These are phyloP conservation scores for Etia nguti DNA, from an alignment of 2,113 vertebrate species.

Conservation along the genomic window DNA sequence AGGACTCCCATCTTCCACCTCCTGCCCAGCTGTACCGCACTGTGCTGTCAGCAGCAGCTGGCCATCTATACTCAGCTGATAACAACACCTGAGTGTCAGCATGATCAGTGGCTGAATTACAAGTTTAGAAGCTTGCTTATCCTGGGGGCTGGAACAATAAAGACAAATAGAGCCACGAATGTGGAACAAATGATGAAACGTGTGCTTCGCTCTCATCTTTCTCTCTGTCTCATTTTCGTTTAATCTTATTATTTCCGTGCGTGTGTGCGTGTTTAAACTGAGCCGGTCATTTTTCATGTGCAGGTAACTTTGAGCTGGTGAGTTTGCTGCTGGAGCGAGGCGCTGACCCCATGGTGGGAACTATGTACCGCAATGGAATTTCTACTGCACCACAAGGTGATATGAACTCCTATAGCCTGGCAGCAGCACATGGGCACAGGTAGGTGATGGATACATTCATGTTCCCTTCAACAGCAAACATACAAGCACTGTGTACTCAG, in stretches of 20 bases:
- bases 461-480: background rate
- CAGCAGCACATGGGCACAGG: constrained; percentile 98
- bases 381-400: constrained; percentile 92
- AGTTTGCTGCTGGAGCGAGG: constrained; percentile 93
- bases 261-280: background rate
- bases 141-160: background rate
- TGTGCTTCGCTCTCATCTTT: background rate
- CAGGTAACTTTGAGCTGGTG: constrained; percentile 98
- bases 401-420: constrained; percentile 99
- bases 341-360: constrained; percentile 94
- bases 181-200: background rate
- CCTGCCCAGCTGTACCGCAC: background rate
- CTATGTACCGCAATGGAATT: constrained; percentile 96
- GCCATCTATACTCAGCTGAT: background rate
- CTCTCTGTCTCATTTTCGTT: background rate
- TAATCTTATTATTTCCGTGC: background rate
- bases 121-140: background rate
- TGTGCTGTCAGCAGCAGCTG: constrained; percentile 3
- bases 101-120: constrained; percentile 3
- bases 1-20: background rate
- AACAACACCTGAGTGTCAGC: constrained; percentile 20
- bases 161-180: background rate
- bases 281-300: constrained; percentile 20
- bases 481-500: background rate
- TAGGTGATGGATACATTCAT: constrained; percentile 64